Percentiles rank a stretch among this genome's conserved stretches.
Evolutionary conservation across 2,113 vertebrate genomes (phyloP).

Genomic region (Vireo altiloquus): DNA sequence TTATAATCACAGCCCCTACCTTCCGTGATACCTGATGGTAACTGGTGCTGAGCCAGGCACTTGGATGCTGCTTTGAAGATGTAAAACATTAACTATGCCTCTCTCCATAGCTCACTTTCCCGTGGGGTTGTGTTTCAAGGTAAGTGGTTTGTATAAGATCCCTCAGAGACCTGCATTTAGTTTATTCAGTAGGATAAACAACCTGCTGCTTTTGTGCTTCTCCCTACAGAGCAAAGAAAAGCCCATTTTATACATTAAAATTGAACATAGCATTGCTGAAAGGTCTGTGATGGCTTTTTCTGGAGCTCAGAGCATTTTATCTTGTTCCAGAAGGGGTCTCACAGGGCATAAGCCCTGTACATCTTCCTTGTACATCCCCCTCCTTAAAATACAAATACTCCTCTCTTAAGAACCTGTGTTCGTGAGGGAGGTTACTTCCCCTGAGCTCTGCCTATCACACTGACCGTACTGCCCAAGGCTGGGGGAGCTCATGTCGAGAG

Average conservation of each 20-base stretch:
- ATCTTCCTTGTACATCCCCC: not conserved
- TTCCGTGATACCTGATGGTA: not conserved
- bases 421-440: fast-evolving
- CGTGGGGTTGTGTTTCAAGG: slow-evolving; percentile 43
- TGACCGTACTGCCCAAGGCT: not conserved
- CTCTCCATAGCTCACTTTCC: slow-evolving; percentile 6
- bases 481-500: not conserved
- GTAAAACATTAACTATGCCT: slow-evolving; percentile 32
- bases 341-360: not conserved
- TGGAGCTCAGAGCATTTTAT: not conserved
- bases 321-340: not conserved
- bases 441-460: not conserved
- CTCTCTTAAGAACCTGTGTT: not conserved
- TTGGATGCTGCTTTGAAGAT: slow-evolving; percentile 1
- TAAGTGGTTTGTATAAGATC: slow-evolving; percentile 62
- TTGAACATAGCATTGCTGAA: slow-evolving; percentile 32
- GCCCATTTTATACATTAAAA: slow-evolving; percentile 52
- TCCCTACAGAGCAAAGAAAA: slow-evolving; percentile 45
- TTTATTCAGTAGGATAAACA: slow-evolving; percentile 66
- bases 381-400: not conserved
- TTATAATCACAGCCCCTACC: not conserved
- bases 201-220: slow-evolving; percentile 46
- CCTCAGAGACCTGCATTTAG: slow-evolving; percentile 41
- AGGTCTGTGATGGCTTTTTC: slow-evolving; percentile 24
- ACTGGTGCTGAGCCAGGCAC: not conserved